Percentiles rank a stretch among this genome's conserved stretches.
phyloP scores from a whole-genome alignment of 2,113 vertebrate species.

The Neolamprologus sp. region DNA sequence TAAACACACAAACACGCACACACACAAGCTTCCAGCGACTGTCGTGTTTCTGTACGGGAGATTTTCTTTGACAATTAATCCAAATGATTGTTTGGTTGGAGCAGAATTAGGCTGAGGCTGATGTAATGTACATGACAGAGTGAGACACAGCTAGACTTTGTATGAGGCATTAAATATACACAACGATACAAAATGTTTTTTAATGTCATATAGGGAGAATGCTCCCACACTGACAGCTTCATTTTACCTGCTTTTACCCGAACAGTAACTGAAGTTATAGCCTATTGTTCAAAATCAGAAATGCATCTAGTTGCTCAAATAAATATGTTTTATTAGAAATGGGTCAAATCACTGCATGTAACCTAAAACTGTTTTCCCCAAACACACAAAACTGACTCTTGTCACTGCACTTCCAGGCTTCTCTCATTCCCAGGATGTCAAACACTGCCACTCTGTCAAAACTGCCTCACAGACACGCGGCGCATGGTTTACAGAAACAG shows the following conservation, averaged over 20 bases:
- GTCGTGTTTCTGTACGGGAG: not conserved
- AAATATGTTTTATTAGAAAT: not conserved
- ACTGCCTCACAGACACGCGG: not conserved
- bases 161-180: not conserved
- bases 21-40: not conserved
- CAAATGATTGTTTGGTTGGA: constrained; percentile 37
- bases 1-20: not conserved
- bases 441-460: not conserved
- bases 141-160: constrained; percentile 1
- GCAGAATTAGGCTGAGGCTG: constrained; percentile 29
- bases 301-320: not conserved
- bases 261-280: not conserved
- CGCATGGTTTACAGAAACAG: not conserved
- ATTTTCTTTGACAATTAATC: constrained; percentile 40
- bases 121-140: constrained; percentile 31
- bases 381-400: not conserved
- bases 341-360: not conserved
- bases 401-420: not conserved
- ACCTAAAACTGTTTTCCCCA: not conserved
- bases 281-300: not conserved
- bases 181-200: not conserved
- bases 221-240: not conserved
- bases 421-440: not conserved
- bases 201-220: not conserved
- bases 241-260: not conserved